A percentile compares a stretch with the other conserved stretches of the same genome.
phyloP scores from a whole-genome alignment of 1,140 invertebrate genomes.

The Cheumatopsyche charites region DNA sequence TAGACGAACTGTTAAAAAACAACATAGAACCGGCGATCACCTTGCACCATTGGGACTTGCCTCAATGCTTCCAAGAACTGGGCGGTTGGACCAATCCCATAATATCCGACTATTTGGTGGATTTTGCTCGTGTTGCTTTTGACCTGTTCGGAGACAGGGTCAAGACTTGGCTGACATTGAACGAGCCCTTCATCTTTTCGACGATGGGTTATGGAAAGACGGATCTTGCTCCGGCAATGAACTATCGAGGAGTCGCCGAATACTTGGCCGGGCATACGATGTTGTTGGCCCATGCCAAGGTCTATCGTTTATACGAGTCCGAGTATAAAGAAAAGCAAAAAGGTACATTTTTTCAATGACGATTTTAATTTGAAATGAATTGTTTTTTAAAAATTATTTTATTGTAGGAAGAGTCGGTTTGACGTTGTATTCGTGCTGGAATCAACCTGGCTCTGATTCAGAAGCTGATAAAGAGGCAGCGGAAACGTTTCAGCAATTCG shows the following conservation, averaged over 20 bases:
- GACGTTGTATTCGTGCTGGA: conserved; percentile 60
- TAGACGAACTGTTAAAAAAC: conserved; percentile 56
- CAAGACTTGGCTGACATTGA: conserved; percentile 53
- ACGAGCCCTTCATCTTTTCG: conserved; percentile 51
- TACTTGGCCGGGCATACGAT: conserved; percentile 62
- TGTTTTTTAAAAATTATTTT: background rate
- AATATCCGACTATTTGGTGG: conserved; percentile 56
- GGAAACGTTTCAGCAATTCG: conserved; percentile 61
- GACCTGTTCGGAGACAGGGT: conserved; percentile 55
- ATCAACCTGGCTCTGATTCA: conserved; percentile 56
- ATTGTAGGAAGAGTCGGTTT: conserved; percentile 60
- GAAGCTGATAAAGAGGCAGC: conserved; percentile 56
- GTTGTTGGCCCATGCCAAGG: conserved; percentile 63
- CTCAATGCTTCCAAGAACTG: conserved; percentile 46
- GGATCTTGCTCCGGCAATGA: conserved; percentile 52
- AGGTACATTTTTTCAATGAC: conserved; percentile 50
- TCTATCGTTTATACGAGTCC: conserved; percentile 63
- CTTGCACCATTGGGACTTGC: conserved; percentile 51
- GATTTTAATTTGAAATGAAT: background rate
- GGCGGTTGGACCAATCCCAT: conserved; percentile 48
- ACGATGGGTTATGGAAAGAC: conserved; percentile 49
- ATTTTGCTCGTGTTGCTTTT: conserved; percentile 57
- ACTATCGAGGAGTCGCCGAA: conserved; percentile 53
- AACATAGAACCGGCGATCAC: conserved; percentile 54
- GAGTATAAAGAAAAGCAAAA: conserved; percentile 61